Conservation (phyloP, 2,888 invertebrate species). For the Melanchra persicariae region DNA sequence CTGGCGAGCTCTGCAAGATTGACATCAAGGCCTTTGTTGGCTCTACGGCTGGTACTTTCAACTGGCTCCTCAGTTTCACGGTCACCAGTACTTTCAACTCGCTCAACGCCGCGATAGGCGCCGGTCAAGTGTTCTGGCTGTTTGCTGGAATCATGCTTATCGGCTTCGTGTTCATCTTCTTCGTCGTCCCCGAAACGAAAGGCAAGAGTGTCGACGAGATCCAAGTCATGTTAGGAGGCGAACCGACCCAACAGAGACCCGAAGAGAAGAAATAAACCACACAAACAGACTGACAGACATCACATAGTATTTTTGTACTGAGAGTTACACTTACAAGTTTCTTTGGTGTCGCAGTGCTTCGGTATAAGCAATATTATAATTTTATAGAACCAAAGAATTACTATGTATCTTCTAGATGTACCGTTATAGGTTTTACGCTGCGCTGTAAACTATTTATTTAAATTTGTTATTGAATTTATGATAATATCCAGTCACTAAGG, state of each 20-base stretch:
- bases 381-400: constrained; percentile 81
- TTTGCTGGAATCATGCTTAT: constrained; percentile 92
- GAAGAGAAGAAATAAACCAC: constrained; percentile 80
- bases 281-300: constrained; percentile 76
- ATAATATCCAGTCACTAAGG: constrained; percentile 44
- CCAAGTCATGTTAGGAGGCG: constrained; percentile 87
- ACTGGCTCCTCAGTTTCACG: constrained; percentile 95
- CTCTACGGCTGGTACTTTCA: constrained; percentile 95
- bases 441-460: constrained; percentile 61
- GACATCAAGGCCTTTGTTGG: constrained; percentile 95
- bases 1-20: constrained; percentile 94
- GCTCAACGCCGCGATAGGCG: constrained; percentile 90
- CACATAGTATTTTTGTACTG: constrained; percentile 75
- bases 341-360: constrained; percentile 70
- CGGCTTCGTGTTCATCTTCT: constrained; percentile 93
- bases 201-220: constrained; percentile 93
- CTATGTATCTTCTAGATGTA: constrained; percentile 57
- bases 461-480: constrained; percentile 55
- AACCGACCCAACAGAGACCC: constrained; percentile 70
- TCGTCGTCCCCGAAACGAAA: constrained; percentile 93
- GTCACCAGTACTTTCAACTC: constrained; percentile 94
- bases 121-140: constrained; percentile 93
- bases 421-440: constrained; percentile 55
- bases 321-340: constrained; percentile 60
- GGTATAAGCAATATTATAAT: constrained; percentile 71